Conservation (phyloP, 2,797 vertebrate genomes). For the Ataeniobius toweri region DNA sequence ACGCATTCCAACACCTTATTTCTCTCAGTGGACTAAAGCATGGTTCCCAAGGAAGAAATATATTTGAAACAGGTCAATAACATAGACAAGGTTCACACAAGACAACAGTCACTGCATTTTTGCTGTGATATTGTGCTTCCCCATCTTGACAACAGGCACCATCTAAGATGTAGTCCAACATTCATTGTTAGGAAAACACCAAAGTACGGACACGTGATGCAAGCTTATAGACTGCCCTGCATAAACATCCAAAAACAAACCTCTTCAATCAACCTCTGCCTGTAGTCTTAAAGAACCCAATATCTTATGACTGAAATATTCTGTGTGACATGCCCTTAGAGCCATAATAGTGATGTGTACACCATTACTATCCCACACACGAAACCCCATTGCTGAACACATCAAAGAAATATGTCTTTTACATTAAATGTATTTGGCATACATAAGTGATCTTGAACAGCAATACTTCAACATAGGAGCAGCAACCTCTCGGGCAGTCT, state of each 20-base stretch:
- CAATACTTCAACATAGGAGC: constrained; percentile 1
- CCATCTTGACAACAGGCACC: not conserved
- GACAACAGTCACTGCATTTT: not conserved
- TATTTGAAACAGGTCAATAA: not conserved
- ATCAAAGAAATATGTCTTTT: constrained; percentile 4
- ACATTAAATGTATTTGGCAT: constrained; percentile 2
- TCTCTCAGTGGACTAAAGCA: no score
- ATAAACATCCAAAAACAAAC: not conserved
- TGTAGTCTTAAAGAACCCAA: not conserved
- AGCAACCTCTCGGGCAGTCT: not conserved
- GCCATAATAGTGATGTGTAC: constrained; percentile 3
- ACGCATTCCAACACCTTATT: no score
- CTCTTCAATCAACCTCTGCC: not conserved
- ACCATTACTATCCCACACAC: constrained; percentile 3
- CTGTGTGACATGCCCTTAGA: not conserved
- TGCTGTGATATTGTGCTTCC: not conserved
- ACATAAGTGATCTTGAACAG: not conserved
- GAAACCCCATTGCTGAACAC: constrained; percentile 7
- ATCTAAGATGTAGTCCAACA: not conserved
- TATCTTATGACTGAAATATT: constrained; percentile 1
- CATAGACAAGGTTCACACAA: not conserved
- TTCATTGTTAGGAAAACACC: not conserved
- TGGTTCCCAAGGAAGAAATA: not conserved
- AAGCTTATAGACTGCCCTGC: not conserved
- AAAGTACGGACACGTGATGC: not conserved